Evolutionary conservation across 2,113 vertebrate species (phyloP), one percentile per base, ranked within the genome.

Genomic region (Corvus cornix): DNA sequence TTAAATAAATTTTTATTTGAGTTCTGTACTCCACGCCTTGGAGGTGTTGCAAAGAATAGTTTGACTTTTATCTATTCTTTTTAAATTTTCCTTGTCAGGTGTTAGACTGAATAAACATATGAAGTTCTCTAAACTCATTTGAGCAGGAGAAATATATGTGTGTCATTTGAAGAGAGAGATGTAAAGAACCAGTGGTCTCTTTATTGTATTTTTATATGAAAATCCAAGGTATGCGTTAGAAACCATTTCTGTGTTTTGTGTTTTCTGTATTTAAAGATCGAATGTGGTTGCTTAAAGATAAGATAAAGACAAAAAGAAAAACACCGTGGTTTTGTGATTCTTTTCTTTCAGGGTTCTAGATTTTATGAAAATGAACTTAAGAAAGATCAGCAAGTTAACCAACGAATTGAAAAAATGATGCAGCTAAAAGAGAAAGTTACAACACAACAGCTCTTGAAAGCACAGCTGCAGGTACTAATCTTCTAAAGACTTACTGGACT

Each of bases 331-430:
- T 89, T 93, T 89, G 11, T 43, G 30, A 44, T 94, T 75, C 95
- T 41, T 58, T 84, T 88, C 56, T 97, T 84, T 27, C 66, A 99
- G 99, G 99, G 99, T 53, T 99, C 99, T 37, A 99, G 95, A 96
- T 99, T 99, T 98, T 99, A 99, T 96, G 99, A 98, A 97, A 99
- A 98, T 75, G 99, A 99, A 77, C 97, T 99, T 76, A 99, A 99
- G 97, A 99, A 98, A 96, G 99, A 99, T 93, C 98, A 98, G 53
- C 99, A 99, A 96, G 98, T 99, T 95, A 99, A 99, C 95, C 98
- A 98, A 96, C 98, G 99, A 82, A 99, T 99, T 97, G 98, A 99
- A 96, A 99, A 98, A 97, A 99, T 99, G 98, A 98, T 99, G 98
- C 98, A 97, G 46, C 98, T 99, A 48, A 99, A 99, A 96, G 97